Evolutionary conservation across 2,113 vertebrate species (phyloP), one percentile per base, ranked within the genome.

Genomic region (Siphamia tubifer): DNA sequence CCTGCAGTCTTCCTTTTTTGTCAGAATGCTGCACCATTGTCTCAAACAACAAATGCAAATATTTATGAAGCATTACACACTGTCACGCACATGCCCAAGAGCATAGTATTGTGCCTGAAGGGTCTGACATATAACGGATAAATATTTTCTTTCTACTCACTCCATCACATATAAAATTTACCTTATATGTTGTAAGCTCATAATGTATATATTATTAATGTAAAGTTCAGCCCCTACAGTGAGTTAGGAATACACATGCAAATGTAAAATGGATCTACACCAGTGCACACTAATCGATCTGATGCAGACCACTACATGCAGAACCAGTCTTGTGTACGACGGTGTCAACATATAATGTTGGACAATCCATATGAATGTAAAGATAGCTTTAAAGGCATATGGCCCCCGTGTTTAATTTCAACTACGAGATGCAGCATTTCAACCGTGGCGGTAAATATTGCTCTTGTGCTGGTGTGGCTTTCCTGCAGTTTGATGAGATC

Each of bases 371-470:
- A 34, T 54, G 12, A 48, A 77, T 67, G 48, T 42, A 16, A 45
- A 16, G 38, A 42, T 19, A 36, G 44, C 62, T 56, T 48, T 56
- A 19, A 60, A 24, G 28, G 35, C 57, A 53, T 51, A 34, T 48
- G 55, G 58, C 28, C 34, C 2, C 21, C 25, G 25, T 35, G 30
- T 68, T 53, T 54, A 40, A 77, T 69, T 71, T 51, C 61, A 28
- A 52, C 45, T 27, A 31, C 6, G 13, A 40, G 47, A 23, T 4
- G 21, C 27, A 17, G 16, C 43, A 66, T 52, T 53, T 74, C 63
- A 60, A 66, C 45, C 66, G 17, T 57, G 54, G 16, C 54, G 72
- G 68, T 68, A 80, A 73, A 81, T 63, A 80, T 62, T 74, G 39
- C 65, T 64, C 36, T 21, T 30, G 13, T 27, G 12, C 21, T 42